A percentile compares a stretch with the other conserved stretches of the same genome.
Evolutionary conservation across 2,113 vertebrate genomes (phyloP).

Genomic region (Terrapene triunguis): DNA sequence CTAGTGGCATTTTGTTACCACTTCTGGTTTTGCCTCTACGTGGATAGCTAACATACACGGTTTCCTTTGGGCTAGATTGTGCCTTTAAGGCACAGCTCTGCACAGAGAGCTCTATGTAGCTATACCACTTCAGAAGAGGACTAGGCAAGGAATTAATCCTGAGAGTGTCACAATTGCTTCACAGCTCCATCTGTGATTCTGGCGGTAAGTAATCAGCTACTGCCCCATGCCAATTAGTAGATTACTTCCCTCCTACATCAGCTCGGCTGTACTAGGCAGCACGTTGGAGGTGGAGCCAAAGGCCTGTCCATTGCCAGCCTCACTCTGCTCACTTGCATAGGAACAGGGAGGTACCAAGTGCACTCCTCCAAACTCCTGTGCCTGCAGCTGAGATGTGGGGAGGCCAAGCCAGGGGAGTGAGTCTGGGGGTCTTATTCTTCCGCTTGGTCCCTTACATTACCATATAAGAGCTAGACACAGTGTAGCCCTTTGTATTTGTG

Average conservation of each 20-base stretch:
- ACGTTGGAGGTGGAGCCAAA: background rate
- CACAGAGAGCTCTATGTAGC: background rate
- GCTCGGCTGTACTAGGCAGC: background rate
- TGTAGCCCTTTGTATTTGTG: background rate
- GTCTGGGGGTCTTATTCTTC: background rate
- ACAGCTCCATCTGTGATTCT: background rate
- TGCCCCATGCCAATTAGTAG: background rate
- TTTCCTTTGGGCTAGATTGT: background rate
- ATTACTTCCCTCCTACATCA: background rate
- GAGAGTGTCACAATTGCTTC: background rate
- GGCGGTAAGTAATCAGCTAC: background rate
- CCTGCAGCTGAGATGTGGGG: background rate
- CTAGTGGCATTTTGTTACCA: background rate
- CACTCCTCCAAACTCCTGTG: background rate
- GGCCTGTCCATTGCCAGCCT: background rate
- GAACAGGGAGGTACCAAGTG: background rate
- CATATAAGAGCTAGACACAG: background rate
- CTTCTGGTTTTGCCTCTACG: background rate
- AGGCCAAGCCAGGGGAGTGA: background rate
- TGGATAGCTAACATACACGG: background rate
- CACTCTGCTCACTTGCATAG: rapidly evolving
- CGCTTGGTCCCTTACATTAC: background rate
- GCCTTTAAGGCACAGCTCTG: background rate
- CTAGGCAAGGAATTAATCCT: background rate
- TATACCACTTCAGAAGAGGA: background rate